Evolutionary conservation across 2,888 invertebrate species (phyloP).

Genomic region (Blera fallax): DNA sequence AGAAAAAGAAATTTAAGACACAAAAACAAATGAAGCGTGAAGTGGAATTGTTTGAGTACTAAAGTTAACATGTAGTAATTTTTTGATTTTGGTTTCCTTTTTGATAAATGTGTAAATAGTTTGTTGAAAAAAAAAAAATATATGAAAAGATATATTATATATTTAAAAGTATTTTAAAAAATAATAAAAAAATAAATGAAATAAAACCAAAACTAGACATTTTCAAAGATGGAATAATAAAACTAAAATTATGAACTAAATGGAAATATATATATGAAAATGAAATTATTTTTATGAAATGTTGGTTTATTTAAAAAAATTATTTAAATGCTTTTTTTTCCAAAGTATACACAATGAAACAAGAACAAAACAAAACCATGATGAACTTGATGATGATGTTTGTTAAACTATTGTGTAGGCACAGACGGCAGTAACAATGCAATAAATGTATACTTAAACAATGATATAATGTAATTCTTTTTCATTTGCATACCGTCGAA

Average conservation of each 20-base stretch:
- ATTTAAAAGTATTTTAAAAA: conserved; percentile 13
- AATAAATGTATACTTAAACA: conserved; percentile 80
- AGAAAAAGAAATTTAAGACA: conserved; percentile 62
- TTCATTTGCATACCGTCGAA: background rate
- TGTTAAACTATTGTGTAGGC: conserved; percentile 80
- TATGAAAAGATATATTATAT: conserved; percentile 38
- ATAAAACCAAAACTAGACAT: conserved; percentile 11
- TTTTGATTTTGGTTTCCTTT: conserved; percentile 60
- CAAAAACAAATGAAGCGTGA: conserved; percentile 65
- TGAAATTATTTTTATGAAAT: conserved; percentile 58
- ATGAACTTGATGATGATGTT: conserved; percentile 57
- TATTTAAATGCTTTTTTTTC: conserved; percentile 65
- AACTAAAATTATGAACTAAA: conserved; percentile 7
- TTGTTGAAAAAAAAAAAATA: conserved; percentile 66
- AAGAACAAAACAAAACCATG: conserved; percentile 28
- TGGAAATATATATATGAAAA: conserved; percentile 1
- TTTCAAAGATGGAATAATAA: conserved; percentile 20
- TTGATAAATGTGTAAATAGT: conserved; percentile 69
- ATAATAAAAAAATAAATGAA: conserved; percentile 4
- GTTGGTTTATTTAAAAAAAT: conserved; percentile 55
- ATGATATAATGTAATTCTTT: conserved; percentile 48
- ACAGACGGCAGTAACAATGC: conserved; percentile 78
- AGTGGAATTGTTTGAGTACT: conserved; percentile 71
- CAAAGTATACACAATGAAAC: conserved; percentile 57
- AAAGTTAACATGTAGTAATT: conserved; percentile 71